Percentiles rank a stretch among this genome's conserved stretches.
Conservation (phyloP, 2,888 invertebrate species). For the Phaedon cochleariae region DNA sequence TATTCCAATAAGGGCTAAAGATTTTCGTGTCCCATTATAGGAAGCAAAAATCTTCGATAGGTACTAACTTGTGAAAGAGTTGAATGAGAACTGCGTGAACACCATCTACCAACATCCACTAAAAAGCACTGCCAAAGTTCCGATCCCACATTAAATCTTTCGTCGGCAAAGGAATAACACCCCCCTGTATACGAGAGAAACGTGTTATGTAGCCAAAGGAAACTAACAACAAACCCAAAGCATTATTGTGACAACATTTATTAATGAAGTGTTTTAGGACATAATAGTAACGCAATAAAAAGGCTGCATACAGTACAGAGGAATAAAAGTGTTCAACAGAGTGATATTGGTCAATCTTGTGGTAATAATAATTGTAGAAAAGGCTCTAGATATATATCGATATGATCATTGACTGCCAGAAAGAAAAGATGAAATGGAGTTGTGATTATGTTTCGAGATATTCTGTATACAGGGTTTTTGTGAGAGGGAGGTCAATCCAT, state of each 20-base stretch:
- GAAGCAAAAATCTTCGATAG: background rate
- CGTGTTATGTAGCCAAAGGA: conserved; percentile 53
- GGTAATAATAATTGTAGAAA: background rate
- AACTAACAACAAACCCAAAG: conserved; percentile 64
- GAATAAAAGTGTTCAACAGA: conserved; percentile 50
- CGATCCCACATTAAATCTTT: conserved; percentile 13
- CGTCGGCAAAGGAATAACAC: conserved; percentile 4
- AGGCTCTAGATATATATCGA: background rate
- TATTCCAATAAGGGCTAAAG: too few species aligned
- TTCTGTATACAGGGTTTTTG: too few species aligned
- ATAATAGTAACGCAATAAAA: conserved; percentile 54
- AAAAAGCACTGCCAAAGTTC: conserved; percentile 14
- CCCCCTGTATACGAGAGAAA: conserved; percentile 28
- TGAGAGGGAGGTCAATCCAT: too few species aligned
- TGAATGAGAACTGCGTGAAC: conserved; percentile 10
- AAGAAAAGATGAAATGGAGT: background rate
- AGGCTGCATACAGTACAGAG: conserved; percentile 55
- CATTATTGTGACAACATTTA: conserved; percentile 64
- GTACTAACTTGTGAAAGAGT: conserved; percentile 16
- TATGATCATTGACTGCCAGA: background rate
- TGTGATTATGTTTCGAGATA: conserved; percentile 6
- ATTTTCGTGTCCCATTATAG: background rate
- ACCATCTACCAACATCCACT: conserved; percentile 19
- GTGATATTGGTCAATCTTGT: conserved; percentile 38
- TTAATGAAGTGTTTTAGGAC: conserved; percentile 63